These are phyloP conservation scores for Cyprinodon variegatus DNA, from an alignment of 2,113 vertebrate genomes.

Conservation along the genomic window DNA sequence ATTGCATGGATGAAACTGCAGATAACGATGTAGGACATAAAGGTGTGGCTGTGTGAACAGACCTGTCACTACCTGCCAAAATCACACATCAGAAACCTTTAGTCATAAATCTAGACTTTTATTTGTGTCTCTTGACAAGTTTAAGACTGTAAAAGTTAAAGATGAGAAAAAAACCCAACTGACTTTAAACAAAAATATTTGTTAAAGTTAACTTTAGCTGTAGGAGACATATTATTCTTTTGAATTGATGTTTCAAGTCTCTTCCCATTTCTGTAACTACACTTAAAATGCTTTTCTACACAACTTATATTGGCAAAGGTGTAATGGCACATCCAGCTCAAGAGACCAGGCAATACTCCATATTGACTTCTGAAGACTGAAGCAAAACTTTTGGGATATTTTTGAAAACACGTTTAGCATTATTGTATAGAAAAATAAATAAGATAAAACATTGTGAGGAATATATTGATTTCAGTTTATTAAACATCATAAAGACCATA, in stretches of 20 bases:
- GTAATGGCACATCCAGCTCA: neutral
- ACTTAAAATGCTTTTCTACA: neutral
- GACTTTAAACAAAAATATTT: constrained; percentile 52
- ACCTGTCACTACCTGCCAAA: constrained; percentile 72
- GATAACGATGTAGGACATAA: neutral
- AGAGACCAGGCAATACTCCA: neutral
- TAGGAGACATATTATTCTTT: constrained; percentile 24
- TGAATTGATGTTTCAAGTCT: no score
- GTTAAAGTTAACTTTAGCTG: constrained; percentile 60
- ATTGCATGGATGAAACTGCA: constrained; percentile 7
- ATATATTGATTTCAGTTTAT: no score
- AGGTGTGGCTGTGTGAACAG: constrained; percentile 53
- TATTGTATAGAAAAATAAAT: no score
- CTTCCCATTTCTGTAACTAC: no score
- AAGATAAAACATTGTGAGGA: no score
- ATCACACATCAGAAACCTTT: constrained; percentile 47
- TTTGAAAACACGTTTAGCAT: no score
- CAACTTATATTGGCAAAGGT: neutral
- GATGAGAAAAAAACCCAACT: constrained; percentile 43
- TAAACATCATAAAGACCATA: no score
- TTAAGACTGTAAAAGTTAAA: constrained; percentile 17
- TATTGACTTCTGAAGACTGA: neutral
- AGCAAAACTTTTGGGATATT: neutral
- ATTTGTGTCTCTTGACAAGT: constrained; percentile 33
- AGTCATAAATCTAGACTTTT: constrained; percentile 42